Base-by-base conservation (phyloP, 2,113 vertebrate species). In the Oostethus manadensis region DNA sequence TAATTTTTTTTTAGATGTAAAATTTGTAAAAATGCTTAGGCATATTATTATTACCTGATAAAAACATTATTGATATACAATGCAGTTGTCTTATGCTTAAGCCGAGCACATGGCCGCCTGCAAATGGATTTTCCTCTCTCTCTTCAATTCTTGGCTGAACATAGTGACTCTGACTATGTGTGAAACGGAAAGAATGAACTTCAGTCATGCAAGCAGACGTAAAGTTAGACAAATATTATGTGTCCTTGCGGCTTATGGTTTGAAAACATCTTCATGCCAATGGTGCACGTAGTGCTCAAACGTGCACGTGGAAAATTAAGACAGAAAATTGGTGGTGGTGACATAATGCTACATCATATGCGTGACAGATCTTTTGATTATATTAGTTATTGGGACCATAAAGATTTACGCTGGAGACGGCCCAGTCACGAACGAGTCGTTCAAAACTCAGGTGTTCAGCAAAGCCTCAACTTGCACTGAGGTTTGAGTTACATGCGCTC, bases 41-140 rank as follows among this genome's bases (percentile, higher is more conserved):
- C 1, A 33, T 17, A 51, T 11, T 42, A 10, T 22, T 51, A 17
- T 51, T 5, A 26, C 16, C 1, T 29, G 16, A 8, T 16, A 15
- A 5, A 26, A 26, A 29, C 11, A 51, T 29, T 33, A 33, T 33
- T 15, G 21, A 76, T 80, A 68, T 56, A 79, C 61, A 82, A 59
- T 62, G 59, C 51, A 38, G 59, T 62, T 15, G 29, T 62, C 60
- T 46, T 49, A 40, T 65, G 55, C 56, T 21, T 67, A 58, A 69
- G 58, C 47, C 62, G 40, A 60, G 45, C 22, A 68, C 22, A 69
- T 21, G 10, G 63, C 26, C 16, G 2, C 45, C 44, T 50, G 40
- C 29, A 44, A 43, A 64, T 68, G 6, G 53, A 7, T 69, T 70
- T 66, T 56, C 22, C 10, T 58, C 33, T 22, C 53, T 40, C 14